A percentile compares a stretch with the other conserved stretches of the same genome.
Conservation (phyloP, 2,888 invertebrate species). For the Serripes groenlandicus region DNA sequence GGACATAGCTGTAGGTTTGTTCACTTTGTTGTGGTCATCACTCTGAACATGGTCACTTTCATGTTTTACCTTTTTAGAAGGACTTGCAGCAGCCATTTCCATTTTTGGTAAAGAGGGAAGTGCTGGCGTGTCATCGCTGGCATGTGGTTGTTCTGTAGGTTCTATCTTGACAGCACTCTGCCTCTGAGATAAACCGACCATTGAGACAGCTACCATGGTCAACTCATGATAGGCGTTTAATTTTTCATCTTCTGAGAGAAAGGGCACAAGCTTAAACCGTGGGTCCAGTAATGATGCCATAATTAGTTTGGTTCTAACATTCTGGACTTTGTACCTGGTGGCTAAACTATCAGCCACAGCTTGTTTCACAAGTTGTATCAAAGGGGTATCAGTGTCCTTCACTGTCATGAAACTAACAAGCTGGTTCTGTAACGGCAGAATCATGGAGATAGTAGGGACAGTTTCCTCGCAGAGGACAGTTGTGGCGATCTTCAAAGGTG, state of each 20-base stretch:
- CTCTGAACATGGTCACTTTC: not conserved
- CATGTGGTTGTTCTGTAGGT: not conserved
- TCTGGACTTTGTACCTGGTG: slow-evolving; percentile 9
- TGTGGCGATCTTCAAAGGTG: slow-evolving; percentile 51
- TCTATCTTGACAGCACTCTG: not conserved
- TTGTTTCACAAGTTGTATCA: slow-evolving; percentile 16
- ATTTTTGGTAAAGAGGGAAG: not conserved
- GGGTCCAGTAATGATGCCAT: slow-evolving; percentile 42
- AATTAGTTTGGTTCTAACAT: slow-evolving; percentile 17
- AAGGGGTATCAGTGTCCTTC: slow-evolving; percentile 8
- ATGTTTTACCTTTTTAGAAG: slow-evolving; percentile 7
- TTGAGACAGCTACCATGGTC: slow-evolving; percentile 13
- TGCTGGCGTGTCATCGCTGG: not conserved
- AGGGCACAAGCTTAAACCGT: slow-evolving; percentile 44
- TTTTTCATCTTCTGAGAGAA: slow-evolving; percentile 25
- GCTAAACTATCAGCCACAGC: slow-evolving; percentile 8
- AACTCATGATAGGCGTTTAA: slow-evolving; percentile 17
- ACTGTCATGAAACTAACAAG: slow-evolving; percentile 11
- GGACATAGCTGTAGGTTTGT: slow-evolving; percentile 18
- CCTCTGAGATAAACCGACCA: not conserved
- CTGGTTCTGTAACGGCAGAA: slow-evolving; percentile 38
- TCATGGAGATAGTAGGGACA: slow-evolving; percentile 47
- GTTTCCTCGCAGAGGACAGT: slow-evolving; percentile 42
- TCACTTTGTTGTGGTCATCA: not conserved
- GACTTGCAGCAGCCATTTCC: not conserved